Percentiles rank a stretch among this genome's conserved stretches.
These are phyloP conservation scores for Syrista parreyssii DNA, from an alignment of 2,888 invertebrate genomes.

Conservation along the genomic window DNA sequence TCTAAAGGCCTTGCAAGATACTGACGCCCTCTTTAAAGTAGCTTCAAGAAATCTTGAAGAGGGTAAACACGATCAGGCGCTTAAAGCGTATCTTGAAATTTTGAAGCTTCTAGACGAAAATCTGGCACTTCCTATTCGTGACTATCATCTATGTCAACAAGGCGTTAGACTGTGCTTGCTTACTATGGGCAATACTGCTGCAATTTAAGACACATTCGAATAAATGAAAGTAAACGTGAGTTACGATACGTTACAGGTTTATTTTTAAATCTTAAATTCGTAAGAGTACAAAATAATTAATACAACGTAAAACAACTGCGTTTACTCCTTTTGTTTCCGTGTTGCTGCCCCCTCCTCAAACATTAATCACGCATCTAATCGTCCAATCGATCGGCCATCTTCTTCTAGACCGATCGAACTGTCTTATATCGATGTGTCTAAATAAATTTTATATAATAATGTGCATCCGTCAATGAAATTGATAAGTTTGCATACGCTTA, in stretches of 20 bases:
- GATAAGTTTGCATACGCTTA: not conserved
- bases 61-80: constrained; percentile 74
- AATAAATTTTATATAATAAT: not conserved
- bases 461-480: not conserved
- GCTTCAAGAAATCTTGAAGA: constrained; percentile 73
- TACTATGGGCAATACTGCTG: constrained; percentile 71
- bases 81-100: constrained; percentile 74
- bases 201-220: constrained; percentile 18
- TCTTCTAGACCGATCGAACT: not conserved
- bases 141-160: constrained; percentile 81
- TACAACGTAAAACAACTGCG: constrained; percentile 53
- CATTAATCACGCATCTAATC: not conserved
- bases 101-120: constrained; percentile 76
- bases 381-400: not conserved
- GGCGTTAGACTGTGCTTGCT: constrained; percentile 77
- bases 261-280: constrained; percentile 53
- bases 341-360: not conserved
- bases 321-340: constrained; percentile 18
- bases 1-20: constrained; percentile 81
- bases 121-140: constrained; percentile 78
- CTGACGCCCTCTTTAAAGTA: constrained; percentile 75
- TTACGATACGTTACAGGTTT: constrained; percentile 51
- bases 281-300: constrained; percentile 61
- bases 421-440: not conserved
- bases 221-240: not conserved